phyloP scores from a whole-genome alignment of 2,113 vertebrate genomes.

The Forbesichthys papilliferus region DNA sequence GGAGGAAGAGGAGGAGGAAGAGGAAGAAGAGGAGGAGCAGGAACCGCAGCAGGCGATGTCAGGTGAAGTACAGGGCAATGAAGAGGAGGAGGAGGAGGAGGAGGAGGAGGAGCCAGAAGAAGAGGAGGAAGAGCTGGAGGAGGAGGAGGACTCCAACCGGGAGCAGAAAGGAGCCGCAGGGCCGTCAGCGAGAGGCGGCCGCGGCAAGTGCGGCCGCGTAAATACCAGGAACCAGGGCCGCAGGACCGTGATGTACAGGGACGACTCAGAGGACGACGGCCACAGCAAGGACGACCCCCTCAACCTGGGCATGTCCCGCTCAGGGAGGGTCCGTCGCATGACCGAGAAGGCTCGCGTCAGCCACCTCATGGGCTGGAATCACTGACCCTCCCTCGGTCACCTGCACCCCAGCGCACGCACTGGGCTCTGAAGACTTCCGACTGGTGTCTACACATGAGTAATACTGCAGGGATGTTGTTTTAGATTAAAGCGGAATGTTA shows the following conservation, averaged over 20 bases:
- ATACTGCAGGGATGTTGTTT: constrained; percentile 94
- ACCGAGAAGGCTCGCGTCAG: constrained; percentile 98
- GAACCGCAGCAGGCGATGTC: too few species aligned
- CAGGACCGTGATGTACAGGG: constrained; percentile 91
- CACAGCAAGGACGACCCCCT: constrained; percentile 87
- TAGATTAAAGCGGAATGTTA: constrained; percentile 19
- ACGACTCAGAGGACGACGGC: constrained; percentile 92
- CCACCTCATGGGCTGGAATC: constrained; percentile 99
- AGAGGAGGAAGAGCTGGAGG: constrained; percentile 63
- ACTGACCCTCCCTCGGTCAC: constrained; percentile 72
- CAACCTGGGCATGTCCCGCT: constrained; percentile 95
- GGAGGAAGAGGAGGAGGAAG: constrained; percentile 70
- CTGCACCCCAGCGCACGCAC: background rate
- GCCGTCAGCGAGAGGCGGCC: constrained; percentile 48
- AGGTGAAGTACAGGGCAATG: constrained; percentile 60
- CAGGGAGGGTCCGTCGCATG: constrained; percentile 96
- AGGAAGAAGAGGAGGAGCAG: constrained; percentile 64
- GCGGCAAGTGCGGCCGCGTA: constrained; percentile 80
- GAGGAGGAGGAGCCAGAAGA: constrained; percentile 69
- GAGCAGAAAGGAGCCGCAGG: constrained; percentile 60
- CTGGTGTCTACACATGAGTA: constrained; percentile 60
- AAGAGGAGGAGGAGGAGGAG: constrained; percentile 65
- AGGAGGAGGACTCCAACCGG: constrained; percentile 61
- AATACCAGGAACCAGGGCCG: constrained; percentile 95
- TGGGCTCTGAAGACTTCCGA: constrained; percentile 26